Evolutionary conservation across 2,113 vertebrate genomes (phyloP), one percentile per base, ranked within the genome.

Genomic region (Forbesichthys papilliferus): DNA sequence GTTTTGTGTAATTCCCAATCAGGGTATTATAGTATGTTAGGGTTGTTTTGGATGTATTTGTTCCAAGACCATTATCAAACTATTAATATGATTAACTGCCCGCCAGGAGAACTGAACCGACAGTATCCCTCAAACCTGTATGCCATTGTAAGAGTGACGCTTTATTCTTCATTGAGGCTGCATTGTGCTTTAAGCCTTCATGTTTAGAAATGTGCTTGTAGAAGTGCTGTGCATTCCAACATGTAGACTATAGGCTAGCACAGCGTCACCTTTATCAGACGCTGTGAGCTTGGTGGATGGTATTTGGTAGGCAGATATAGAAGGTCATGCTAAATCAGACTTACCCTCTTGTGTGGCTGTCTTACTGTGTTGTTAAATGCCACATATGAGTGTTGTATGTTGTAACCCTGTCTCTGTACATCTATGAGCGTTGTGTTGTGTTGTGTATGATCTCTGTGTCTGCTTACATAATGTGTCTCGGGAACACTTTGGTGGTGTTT

Each of bases 241-340:
- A 18, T 20, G 27, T 27, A 27, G 27, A 27, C 48, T 57, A 27
- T 58, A 49, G 74, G 27, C 36, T 58, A 13, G 42, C 73, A 51
- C 33, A 27, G 54, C 8, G 5, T 33, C 33, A 51, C 9, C 14
- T 49, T 12, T 73, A 75, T 85, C 78, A 73, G 47, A 74, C n/a
- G 55, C 14, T 62, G 13, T 27, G 2, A 27, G 27, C 27, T 27
- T 27, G 27, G 27, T 27, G 27, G 27, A 27, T 27, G 27, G 16
- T 61, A 58, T 68, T 76, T 77, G 74, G 72, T 87, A 69, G 81
- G 73, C 60, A 54, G 71, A 68, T 79, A 73, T 69, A 53, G 74
- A 72, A 84, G 74, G 80, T 75, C 76, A 69, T 56, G 67, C 27
- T 71, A 70, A 83, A 77, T 75, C 18, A n/a, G 66, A 78, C 64